Conservation (phyloP, 2,113 vertebrate species). For the Corythoichthys intestinalis region DNA sequence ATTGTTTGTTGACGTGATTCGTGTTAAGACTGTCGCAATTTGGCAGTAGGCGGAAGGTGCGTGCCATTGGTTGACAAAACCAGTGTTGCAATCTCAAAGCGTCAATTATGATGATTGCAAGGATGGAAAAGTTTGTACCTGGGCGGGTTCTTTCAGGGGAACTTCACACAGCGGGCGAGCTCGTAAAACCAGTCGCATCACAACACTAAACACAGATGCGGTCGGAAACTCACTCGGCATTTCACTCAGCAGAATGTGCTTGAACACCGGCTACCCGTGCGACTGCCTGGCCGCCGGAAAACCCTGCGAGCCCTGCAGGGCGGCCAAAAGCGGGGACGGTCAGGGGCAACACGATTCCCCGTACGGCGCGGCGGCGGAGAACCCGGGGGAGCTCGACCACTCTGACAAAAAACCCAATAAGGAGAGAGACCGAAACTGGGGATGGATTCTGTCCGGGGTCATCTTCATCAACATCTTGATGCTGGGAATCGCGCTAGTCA, state of each 20-base stretch:
- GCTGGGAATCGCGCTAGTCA: conserved; percentile 81
- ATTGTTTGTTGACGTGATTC: not conserved
- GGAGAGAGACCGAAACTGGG: conserved; percentile 69
- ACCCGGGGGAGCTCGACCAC: conserved; percentile 17
- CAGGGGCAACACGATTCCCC: conserved; percentile 29
- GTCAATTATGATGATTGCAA: conserved; percentile 22
- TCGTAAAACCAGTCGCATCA: conserved; percentile 38
- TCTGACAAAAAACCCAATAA: conserved; percentile 1
- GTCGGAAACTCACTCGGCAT: conserved; percentile 9
- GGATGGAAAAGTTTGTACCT: conserved; percentile 25
- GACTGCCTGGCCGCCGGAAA: conserved; percentile 37
- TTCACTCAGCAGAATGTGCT: conserved; percentile 34
- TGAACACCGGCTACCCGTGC: conserved; percentile 30
- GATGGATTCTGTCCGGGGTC: conserved; percentile 83
- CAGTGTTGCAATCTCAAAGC: conserved; percentile 6
- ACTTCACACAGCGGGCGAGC: conserved; percentile 34
- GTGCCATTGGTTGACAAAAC: conserved; percentile 18
- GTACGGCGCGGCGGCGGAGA: not conserved
- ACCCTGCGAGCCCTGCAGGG: conserved; percentile 49
- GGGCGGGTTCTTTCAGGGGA: conserved; percentile 21
- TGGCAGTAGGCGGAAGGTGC: not conserved
- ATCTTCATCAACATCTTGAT: conserved; percentile 81
- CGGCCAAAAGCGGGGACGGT: conserved; percentile 42
- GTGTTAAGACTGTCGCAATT: not conserved
- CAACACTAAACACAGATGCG: conserved; percentile 3